Percentiles rank a stretch among this genome's conserved stretches.
Conservation (phyloP, 2,888 invertebrate species). For the Agrochola macilenta region DNA sequence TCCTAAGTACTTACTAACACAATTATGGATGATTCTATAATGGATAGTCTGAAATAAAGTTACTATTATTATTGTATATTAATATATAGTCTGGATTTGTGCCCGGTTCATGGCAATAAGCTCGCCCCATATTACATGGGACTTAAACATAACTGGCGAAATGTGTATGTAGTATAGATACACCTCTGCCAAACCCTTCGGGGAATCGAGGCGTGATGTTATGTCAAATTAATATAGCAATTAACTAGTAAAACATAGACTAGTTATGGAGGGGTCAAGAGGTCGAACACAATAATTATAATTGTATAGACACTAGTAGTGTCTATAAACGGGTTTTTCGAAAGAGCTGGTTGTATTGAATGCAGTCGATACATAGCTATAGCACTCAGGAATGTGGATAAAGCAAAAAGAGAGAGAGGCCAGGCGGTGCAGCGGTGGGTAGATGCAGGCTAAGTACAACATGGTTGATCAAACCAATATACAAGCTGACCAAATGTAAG, state of each 20-base stretch:
- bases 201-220: too few relatives aligned
- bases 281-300: constrained; percentile 13
- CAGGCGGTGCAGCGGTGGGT: background rate
- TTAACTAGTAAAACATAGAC: background rate
- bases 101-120: too few relatives aligned
- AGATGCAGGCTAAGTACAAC: background rate
- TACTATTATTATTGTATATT: too few relatives aligned
- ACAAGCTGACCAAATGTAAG: background rate
- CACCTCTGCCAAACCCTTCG: too few relatives aligned
- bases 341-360: constrained; percentile 33
- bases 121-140: too few relatives aligned
- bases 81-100: background rate
- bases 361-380: constrained; percentile 29
- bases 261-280: constrained; percentile 28
- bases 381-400: constrained; percentile 37
- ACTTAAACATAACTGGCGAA: too few relatives aligned
- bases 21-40: too few relatives aligned
- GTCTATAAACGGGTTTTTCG: constrained; percentile 42
- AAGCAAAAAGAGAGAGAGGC: constrained; percentile 52
- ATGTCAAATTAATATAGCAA: too few relatives aligned
- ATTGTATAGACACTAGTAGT: constrained; percentile 2
- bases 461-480: background rate
- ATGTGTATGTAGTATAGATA: too few relatives aligned
- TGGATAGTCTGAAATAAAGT: too few relatives aligned
- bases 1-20: too few relatives aligned